Evolutionary conservation across 2,797 vertebrate species (phyloP).

Genomic region (Chaetodon trifasciatus): DNA sequence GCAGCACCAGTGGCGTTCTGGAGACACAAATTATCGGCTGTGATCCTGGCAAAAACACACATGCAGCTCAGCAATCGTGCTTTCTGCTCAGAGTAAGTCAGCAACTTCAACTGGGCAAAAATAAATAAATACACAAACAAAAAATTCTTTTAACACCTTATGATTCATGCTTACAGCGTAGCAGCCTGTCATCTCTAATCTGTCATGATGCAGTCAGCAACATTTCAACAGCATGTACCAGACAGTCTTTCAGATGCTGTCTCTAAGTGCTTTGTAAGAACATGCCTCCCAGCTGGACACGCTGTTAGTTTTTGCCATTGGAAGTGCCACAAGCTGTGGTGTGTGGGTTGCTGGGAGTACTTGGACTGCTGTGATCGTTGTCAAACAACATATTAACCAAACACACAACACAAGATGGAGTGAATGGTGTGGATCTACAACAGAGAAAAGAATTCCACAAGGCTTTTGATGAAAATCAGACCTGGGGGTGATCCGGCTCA

Average conservation of each 20-base stretch:
- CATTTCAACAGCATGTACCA: conserved; percentile 24
- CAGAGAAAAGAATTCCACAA: conserved; percentile 30
- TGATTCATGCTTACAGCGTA: conserved; percentile 60
- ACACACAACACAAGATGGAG: conserved; percentile 70
- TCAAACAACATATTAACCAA: conserved; percentile 68
- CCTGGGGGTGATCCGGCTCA: not conserved
- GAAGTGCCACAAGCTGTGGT: conserved; percentile 83
- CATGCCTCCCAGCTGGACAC: conserved; percentile 66
- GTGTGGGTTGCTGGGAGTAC: conserved; percentile 31
- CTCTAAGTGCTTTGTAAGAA: conserved; percentile 45
- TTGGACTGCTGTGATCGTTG: conserved; percentile 76
- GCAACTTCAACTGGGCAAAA: conserved; percentile 85
- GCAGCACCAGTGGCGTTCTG: conserved; percentile 89
- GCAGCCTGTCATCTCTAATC: conserved; percentile 31
- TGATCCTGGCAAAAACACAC: conserved; percentile 65
- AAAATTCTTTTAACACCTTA: conserved; percentile 18
- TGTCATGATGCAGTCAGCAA: conserved; percentile 43
- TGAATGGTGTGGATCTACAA: conserved; percentile 57
- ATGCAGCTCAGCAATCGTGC: conserved; percentile 77
- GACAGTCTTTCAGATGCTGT: conserved; percentile 9
- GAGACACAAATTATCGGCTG: conserved; percentile 59
- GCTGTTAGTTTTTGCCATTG: conserved; percentile 74
- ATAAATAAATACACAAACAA: not conserved
- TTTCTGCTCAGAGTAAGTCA: conserved; percentile 85
- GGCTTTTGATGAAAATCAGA: conserved; percentile 40